These are phyloP conservation scores for Mesembrinibis cayennensis DNA, from an alignment of 2,113 vertebrate species.

Conservation along the genomic window DNA sequence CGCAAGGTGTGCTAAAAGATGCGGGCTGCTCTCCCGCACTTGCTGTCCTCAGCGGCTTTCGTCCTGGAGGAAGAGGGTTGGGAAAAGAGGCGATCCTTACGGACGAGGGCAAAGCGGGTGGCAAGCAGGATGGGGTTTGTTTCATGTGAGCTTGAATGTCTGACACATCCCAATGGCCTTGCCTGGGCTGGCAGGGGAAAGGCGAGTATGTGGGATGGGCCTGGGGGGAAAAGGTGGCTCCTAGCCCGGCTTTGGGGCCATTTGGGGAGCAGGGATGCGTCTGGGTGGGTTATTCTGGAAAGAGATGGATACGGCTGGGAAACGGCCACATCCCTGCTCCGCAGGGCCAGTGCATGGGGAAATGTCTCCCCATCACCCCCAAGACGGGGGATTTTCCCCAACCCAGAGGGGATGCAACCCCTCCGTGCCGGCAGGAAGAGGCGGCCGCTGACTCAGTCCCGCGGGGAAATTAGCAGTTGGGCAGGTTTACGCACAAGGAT, in stretches of 20 bases:
- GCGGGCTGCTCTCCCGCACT: neutral
- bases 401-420: neutral
- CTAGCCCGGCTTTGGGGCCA: neutral
- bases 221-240: neutral
- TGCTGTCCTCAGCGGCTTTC: neutral
- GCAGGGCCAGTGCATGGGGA: fast-evolving
- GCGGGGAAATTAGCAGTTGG: neutral
- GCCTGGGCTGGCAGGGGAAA: neutral
- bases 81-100: constrained; percentile 20
- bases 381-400: neutral
- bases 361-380: neutral
- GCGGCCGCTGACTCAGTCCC: neutral
- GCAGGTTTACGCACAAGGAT: constrained; percentile 16
- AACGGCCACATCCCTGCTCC: neutral
- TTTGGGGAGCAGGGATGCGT: neutral
- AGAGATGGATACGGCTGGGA: neutral
- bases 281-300: neutral
- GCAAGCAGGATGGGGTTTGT: neutral
- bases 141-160: neutral
- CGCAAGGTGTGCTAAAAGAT: neutral
- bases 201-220: neutral
- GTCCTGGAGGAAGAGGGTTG: neutral
- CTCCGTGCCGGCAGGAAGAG: neutral
- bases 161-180: constrained; percentile 11
- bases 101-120: neutral